Conservation (phyloP, 2,888 invertebrate species). For the Agonopterix subpropinquella region DNA sequence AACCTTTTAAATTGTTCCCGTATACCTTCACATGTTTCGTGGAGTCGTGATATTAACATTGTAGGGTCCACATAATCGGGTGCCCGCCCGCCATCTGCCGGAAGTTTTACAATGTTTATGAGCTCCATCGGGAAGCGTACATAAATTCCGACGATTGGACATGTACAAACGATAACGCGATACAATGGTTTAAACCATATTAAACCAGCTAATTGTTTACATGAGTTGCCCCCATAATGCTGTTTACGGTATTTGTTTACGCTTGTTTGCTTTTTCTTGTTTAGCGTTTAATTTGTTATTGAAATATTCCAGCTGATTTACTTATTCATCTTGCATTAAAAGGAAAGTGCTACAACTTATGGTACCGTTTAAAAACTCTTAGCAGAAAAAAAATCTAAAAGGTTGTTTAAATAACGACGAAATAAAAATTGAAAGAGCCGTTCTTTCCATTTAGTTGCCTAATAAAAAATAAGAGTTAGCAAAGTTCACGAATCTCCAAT, state of each 20-base stretch:
- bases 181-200: slow-evolving; percentile 45
- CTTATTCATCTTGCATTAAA: too few species aligned
- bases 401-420: too few species aligned
- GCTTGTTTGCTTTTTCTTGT: too few species aligned
- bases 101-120: slow-evolving; percentile 73
- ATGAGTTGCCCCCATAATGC: not conserved
- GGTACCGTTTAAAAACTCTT: too few species aligned
- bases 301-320: too few species aligned
- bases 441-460: slow-evolving; percentile 1
- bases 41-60: slow-evolving; percentile 19
- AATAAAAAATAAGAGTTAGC: slow-evolving; percentile 25
- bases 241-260: too few species aligned
- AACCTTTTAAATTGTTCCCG: slow-evolving; percentile 38
- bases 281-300: too few species aligned
- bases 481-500: slow-evolving; percentile 46
- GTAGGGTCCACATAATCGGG: slow-evolving; percentile 49
- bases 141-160: slow-evolving; percentile 64
- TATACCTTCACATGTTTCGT: slow-evolving; percentile 33
- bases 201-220: slow-evolving; percentile 40
- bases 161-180: slow-evolving; percentile 46
- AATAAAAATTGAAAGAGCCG: too few species aligned
- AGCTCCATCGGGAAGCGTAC: slow-evolving; percentile 64
- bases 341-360: too few species aligned
- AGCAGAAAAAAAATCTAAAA: too few species aligned
- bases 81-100: slow-evolving; percentile 60